A percentile compares a stretch with the other conserved stretches of the same genome.
These are phyloP conservation scores for Hycleus cichorii DNA, from an alignment of 1,140 invertebrate species.

Conservation along the genomic window DNA sequence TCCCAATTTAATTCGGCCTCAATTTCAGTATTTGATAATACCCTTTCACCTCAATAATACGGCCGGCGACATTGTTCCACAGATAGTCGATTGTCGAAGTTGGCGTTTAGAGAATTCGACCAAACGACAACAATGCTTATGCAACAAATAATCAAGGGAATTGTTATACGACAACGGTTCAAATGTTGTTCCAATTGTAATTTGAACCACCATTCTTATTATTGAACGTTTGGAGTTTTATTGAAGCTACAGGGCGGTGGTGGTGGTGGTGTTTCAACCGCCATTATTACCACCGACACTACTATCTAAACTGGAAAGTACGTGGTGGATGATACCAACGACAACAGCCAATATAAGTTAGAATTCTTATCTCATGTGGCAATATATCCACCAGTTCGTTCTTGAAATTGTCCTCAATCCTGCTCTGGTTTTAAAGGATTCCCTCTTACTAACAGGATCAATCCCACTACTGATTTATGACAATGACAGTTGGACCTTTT, in stretches of 20 bases:
- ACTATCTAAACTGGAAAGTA: not conserved
- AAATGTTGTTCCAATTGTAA: not conserved
- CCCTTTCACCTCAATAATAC: no score
- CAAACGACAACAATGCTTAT: no score
- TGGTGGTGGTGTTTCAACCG: not conserved
- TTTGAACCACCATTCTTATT: not conserved
- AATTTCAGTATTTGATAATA: no score
- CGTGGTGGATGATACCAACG: not conserved
- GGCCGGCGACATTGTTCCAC: no score
- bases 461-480: slow-evolving; percentile 22
- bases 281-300: no score
- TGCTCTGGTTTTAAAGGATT: slow-evolving; percentile 23
- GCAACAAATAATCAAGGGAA: no score
- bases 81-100: no score
- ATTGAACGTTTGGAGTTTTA: not conserved
- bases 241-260: not conserved
- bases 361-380: slow-evolving; percentile 21
- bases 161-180: not conserved
- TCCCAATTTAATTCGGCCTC: no score
- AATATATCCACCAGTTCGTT: slow-evolving; percentile 16
- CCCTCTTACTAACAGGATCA: slow-evolving; percentile 24
- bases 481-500: slow-evolving; percentile 11
- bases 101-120: no score
- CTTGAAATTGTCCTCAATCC: slow-evolving; percentile 23
- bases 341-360: slow-evolving; percentile 1